A percentile compares a stretch with the other conserved stretches of the same genome.
These are phyloP conservation scores for Alitta virens DNA, from an alignment of 2,888 invertebrate genomes.

Conservation along the genomic window DNA sequence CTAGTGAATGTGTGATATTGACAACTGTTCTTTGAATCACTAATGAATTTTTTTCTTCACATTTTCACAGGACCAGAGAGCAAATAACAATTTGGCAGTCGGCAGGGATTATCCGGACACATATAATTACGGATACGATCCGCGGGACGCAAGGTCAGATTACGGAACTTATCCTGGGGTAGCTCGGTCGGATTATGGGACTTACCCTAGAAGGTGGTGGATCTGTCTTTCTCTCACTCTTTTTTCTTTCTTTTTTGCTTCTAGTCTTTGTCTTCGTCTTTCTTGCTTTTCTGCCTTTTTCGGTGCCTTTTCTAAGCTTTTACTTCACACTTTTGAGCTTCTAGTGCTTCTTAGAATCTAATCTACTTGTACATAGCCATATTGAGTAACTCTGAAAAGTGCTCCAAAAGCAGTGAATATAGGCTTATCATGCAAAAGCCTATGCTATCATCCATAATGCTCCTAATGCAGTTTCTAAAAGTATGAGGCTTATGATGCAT, in stretches of 20 bases:
- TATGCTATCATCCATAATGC: no score
- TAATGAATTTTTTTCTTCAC: not conserved
- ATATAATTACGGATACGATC: slow-evolving; percentile 16
- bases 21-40: not conserved
- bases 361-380: no score
- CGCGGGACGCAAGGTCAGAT: slow-evolving; percentile 5
- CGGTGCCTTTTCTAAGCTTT: no score
- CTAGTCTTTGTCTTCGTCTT: not conserved
- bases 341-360: no score
- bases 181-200: slow-evolving; percentile 8
- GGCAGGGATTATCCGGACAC: slow-evolving; percentile 12
- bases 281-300: not conserved
- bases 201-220: slow-evolving; percentile 9
- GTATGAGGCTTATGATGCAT: no score
- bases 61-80: no score
- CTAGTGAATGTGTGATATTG: not conserved
- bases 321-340: no score
- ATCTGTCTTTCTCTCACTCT: not conserved
- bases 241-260: not conserved
- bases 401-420: no score
- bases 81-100: not conserved
- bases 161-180: slow-evolving; percentile 14
- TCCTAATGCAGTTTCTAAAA: no score
- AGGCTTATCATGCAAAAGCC: no score
- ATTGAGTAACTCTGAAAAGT: no score